Base-by-base conservation (phyloP, 1,140 invertebrate species). In the Asbolus verrucosus region DNA sequence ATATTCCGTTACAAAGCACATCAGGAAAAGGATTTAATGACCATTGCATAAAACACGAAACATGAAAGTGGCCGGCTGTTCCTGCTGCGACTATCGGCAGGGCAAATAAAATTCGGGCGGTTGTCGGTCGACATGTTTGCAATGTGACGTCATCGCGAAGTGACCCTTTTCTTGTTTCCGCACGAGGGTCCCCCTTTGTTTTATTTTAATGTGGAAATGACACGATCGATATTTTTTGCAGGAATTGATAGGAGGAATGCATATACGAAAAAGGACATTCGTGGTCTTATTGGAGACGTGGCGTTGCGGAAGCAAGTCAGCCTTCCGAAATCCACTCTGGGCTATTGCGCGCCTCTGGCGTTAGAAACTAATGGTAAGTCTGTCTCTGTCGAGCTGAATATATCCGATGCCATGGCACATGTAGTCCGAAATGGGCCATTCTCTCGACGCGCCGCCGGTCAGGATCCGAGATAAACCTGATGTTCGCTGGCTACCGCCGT, bases 281-380 rank as follows among this genome's bases (percentile, higher is more conserved):
- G 88, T 65, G 75, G 81, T 1, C 75, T 92, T 1, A 83, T 81
- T 1, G 91, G 92, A 0, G 90, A 94, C 75, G 76, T 80, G 0
- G 88, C 87, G 31, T 81, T 94, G 6, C 83, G 89, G 36, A 86
- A 88, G 38, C 89, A 93, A 80, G 87, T 94, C 0, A 88, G 87
- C 63, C 79, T 93, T 18, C 89, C 93, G 0, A 93, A 92, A 77
- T 89, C 86, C 60, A 86, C 87, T 33, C 80, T 94, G 6, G 92
- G 92, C 18, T 85, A 90, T n/a, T 97, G 94, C 78, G 87, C 88
- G 0, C 89, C 91, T 0, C 82, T 97, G 3, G 90, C 94, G 0
- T 75, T 95, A 61, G 91, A 94, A 76, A 93, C 92, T 0, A 94
- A 95, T 75, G 95, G 95, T 84, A 82, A 79, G 79, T 74, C 43